Evolutionary conservation across 2,888 invertebrate species (phyloP).

Genomic region (Melinaea menophilus): DNA sequence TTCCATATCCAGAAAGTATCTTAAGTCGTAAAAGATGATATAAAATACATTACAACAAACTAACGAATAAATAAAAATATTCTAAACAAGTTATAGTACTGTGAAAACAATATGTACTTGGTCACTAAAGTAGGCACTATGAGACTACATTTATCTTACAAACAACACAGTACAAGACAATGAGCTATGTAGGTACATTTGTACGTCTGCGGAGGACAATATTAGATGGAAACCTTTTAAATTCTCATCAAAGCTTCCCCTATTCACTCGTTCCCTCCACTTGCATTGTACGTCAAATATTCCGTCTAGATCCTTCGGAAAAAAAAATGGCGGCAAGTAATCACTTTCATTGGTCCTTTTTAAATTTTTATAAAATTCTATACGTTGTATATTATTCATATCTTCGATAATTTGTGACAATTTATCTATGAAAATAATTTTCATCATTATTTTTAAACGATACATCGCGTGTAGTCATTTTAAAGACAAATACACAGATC

Average conservation of each 20-base stretch:
- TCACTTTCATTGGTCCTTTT: slow-evolving; percentile 35
- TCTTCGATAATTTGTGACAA: slow-evolving; percentile 45
- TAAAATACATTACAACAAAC: no score
- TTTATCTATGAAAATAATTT: slow-evolving; percentile 45
- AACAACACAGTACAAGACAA: not conserved
- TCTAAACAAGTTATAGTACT: no score
- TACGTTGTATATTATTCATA: slow-evolving; percentile 37
- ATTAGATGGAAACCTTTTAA: slow-evolving; percentile 71
- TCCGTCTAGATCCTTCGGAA: slow-evolving; percentile 49
- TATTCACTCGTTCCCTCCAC: slow-evolving; percentile 42
- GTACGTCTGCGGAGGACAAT: slow-evolving; percentile 58
- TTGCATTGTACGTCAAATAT: slow-evolving; percentile 47
- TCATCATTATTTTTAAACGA: not conserved
- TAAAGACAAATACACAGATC: no score
- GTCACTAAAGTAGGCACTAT: no score
- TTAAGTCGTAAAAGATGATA: no score
- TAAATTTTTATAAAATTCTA: slow-evolving; percentile 32
- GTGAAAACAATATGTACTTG: no score
- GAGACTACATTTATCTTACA: no score
- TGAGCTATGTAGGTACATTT: slow-evolving; percentile 45
- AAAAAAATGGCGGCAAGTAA: slow-evolving; percentile 51
- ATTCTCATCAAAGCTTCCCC: slow-evolving; percentile 66
- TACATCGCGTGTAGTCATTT: no score
- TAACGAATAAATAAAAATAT: no score
- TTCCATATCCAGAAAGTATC: no score